Conservation (phyloP, 1,140 invertebrate species). For the Limonius californicus region DNA sequence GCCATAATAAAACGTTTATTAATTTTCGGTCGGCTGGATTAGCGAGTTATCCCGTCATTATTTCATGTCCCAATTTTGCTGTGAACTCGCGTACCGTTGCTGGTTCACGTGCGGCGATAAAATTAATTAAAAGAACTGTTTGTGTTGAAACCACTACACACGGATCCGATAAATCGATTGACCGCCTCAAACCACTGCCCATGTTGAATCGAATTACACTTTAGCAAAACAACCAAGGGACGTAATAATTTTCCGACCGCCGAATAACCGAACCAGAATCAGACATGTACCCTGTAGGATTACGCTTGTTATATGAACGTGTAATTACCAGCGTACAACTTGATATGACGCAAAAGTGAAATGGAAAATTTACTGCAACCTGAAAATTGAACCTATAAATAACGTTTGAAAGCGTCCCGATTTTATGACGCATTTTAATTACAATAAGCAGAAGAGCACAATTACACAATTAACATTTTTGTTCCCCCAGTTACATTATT, state of each 20-base stretch:
- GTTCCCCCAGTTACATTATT: too few species aligned
- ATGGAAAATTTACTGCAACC: too few species aligned
- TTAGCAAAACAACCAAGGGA: background rate
- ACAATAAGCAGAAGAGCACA: too few species aligned
- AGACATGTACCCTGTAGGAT: background rate
- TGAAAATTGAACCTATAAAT: too few species aligned
- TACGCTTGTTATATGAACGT: background rate
- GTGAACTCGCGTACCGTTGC: background rate
- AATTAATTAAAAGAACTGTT: background rate
- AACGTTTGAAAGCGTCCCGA: too few species aligned
- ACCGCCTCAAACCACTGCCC: background rate
- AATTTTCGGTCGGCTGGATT: background rate
- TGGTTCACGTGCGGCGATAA: background rate
- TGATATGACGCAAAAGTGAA: too few species aligned
- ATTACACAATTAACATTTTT: too few species aligned
- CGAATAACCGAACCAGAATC: background rate
- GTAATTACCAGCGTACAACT: background rate
- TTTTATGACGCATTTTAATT: too few species aligned
- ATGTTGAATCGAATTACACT: background rate
- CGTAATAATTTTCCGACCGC: background rate
- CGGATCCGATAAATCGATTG: background rate
- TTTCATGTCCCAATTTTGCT: background rate
- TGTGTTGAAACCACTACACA: slow-evolving; percentile 1
- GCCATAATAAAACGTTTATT: background rate
- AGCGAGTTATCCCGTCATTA: background rate